Percentiles rank a stretch among this genome's conserved stretches.
phyloP scores from a whole-genome alignment of 2,888 invertebrate genomes.

The Drosophila antonietae region DNA sequence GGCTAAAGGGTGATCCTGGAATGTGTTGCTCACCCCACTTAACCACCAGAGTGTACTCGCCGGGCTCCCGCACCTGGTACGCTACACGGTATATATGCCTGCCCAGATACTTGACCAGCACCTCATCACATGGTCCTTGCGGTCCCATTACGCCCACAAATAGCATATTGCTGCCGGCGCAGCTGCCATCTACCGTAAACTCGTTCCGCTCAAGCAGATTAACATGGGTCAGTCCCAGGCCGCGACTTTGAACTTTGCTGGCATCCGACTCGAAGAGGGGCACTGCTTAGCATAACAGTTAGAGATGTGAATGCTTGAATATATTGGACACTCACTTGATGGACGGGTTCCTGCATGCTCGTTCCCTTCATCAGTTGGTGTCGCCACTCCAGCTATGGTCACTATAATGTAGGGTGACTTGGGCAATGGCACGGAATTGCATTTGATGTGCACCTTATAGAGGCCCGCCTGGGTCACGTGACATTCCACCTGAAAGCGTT shows the following conservation, averaged over 20 bases:
- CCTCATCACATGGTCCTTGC: conserved; percentile 98
- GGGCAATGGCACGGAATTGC: conserved; percentile 81
- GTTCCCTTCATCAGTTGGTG: conserved; percentile 3
- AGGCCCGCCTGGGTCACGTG: conserved; percentile 76
- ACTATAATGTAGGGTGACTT: conserved; percentile 83
- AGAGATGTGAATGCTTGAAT: background rate
- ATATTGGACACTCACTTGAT: conserved; percentile 17
- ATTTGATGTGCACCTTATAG: conserved; percentile 82
- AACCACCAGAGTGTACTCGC: conserved; percentile 96
- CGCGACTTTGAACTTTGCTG: conserved; percentile 78
- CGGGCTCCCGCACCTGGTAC: conserved; percentile 95
- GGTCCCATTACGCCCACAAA: conserved; percentile 98
- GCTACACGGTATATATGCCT: conserved; percentile 95
- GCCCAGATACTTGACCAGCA: conserved; percentile 95
- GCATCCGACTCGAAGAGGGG: conserved; percentile 79
- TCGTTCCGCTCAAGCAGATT: conserved; percentile 81
- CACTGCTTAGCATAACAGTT: conserved; percentile 46
- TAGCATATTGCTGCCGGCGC: conserved; percentile 93
- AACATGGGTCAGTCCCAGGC: conserved; percentile 79
- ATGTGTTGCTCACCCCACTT: conserved; percentile 99
- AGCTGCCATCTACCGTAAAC: conserved; percentile 82
- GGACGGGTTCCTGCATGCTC: conserved; percentile 6
- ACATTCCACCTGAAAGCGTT: conserved; percentile 77
- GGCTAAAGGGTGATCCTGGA: conserved; percentile 94
- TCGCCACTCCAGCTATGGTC: conserved; percentile 67